A percentile compares a stretch with the other conserved stretches of the same genome.
These are phyloP conservation scores for Lycorma delicatula DNA, from an alignment of 1,140 invertebrate genomes.

Conservation along the genomic window DNA sequence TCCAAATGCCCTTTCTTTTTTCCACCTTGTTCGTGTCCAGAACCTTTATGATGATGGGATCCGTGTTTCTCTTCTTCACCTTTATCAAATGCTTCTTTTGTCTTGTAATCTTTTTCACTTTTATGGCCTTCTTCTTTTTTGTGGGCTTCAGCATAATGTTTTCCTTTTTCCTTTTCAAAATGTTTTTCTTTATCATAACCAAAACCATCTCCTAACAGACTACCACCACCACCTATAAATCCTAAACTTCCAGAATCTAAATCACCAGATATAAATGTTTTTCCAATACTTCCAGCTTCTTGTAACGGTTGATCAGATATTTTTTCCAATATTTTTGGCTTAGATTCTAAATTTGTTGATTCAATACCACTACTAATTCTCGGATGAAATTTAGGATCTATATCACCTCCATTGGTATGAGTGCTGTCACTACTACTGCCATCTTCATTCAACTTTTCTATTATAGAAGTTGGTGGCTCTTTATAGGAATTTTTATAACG, in stretches of 20 bases:
- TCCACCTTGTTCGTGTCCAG: conserved; percentile 26
- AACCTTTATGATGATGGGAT: conserved; percentile 28
- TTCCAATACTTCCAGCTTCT: conserved; percentile 6
- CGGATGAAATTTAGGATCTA: too few relatives aligned
- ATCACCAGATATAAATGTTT: too few relatives aligned
- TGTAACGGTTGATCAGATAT: conserved; percentile 1
- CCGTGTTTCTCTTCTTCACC: conserved; percentile 29
- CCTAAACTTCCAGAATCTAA: background rate
- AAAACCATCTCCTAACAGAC: background rate
- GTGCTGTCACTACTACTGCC: too few relatives aligned
- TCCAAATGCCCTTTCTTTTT: conserved; percentile 31
- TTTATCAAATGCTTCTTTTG: conserved; percentile 38
- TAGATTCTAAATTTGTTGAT: background rate
- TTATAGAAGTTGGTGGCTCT: background rate
- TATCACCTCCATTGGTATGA: too few relatives aligned
- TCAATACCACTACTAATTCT: too few relatives aligned
- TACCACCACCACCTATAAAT: background rate
- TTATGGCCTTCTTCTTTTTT: conserved; percentile 40
- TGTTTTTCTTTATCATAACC: background rate
- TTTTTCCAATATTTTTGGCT: background rate
- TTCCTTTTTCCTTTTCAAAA: conserved; percentile 26
- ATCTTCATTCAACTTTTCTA: background rate
- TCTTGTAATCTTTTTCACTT: conserved; percentile 50
- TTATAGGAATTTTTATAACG: background rate
- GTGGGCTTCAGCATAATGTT: conserved; percentile 25